Evolutionary conservation across 2,113 vertebrate species (phyloP), one percentile per base, ranked within the genome.

Genomic region (Oreotragus oreotragus): DNA sequence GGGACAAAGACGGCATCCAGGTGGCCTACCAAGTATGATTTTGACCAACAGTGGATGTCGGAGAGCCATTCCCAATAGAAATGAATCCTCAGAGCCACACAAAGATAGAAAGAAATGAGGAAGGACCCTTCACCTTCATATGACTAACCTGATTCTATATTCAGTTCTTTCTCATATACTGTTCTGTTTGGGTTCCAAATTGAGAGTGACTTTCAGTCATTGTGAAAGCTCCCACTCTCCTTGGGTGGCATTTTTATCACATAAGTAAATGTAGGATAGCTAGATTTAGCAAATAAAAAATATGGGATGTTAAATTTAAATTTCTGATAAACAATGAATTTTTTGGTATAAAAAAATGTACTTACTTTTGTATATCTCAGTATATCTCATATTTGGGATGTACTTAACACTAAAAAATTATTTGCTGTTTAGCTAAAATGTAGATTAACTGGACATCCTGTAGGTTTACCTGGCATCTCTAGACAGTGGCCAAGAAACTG

Each of bases 131-230:
- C 28, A 51, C 47, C 36, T 88, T 83, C 36, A 19, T 39, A 23
- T n/a, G n/a, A 83, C 55, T 94, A 27, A 94, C 9, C 55, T 83
- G 55, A 66, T 88, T 73, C 36, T 79, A 33, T 77, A 88, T 86
- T 83, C 86, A 64, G 79, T 76, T 96, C 93, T 58, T 91, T 86
- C 36, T 83, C 36, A 57, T 13, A 83, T 45, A 64, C 55, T 81
- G 45, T 89, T 96, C 53, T 97, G 47, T 87, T 94, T 84, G 66
- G 43, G 36, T 73, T 96, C 94, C 85, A 98, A 89, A 30, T 55
- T 49, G n/a, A 87, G 16, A 58, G 12, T 15, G 33, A 77, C 47
- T 96, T 88, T 97, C 64, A 85, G 27, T 49, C 36, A 93, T 80
- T 64, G 49, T 53, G 88, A 91, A 96, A 96, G 39, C 25, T 51